Percentiles rank a stretch among this genome's conserved stretches.
Evolutionary conservation across 2,797 vertebrate species (phyloP).

Genomic region (Thalassophryne amazonica): DNA sequence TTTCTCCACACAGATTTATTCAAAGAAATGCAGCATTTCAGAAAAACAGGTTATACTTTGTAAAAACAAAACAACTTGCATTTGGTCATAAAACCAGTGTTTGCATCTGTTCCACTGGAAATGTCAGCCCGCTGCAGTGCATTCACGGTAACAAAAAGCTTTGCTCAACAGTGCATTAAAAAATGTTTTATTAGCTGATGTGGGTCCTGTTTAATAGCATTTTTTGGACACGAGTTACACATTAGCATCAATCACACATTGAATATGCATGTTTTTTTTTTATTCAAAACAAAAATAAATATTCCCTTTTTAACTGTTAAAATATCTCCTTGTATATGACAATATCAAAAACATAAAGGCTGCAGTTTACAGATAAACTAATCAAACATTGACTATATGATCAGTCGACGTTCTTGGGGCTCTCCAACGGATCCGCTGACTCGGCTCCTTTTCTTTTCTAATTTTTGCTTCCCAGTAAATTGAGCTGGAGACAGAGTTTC

Average conservation of each 20-base stretch:
- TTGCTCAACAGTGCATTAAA: constrained; percentile 24
- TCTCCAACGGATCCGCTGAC: background rate
- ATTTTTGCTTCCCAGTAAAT: too few relatives aligned
- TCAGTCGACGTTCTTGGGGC: background rate
- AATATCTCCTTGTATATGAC: constrained; percentile 24
- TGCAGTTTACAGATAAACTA: constrained; percentile 26
- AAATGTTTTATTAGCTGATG: background rate
- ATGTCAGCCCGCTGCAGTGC: constrained; percentile 5
- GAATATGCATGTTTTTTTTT: constrained; percentile 24
- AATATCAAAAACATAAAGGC: constrained; percentile 29
- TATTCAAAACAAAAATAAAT: constrained; percentile 61
- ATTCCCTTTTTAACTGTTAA: constrained; percentile 46
- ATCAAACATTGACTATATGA: constrained; percentile 30
- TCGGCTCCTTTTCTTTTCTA: too few relatives aligned
- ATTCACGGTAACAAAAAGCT: constrained; percentile 8
- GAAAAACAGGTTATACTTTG: constrained; percentile 3
- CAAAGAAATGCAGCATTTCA: constrained; percentile 29
- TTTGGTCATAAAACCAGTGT: background rate
- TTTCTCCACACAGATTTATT: constrained; percentile 58
- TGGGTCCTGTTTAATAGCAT: too few relatives aligned
- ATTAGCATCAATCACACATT: background rate
- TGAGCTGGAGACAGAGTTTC: too few relatives aligned
- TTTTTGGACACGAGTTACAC: constrained; percentile 15
- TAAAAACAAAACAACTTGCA: background rate
- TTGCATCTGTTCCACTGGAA: background rate